phyloP scores from a whole-genome alignment of 2,797 vertebrate species.

The Protosalanx chinensis region DNA sequence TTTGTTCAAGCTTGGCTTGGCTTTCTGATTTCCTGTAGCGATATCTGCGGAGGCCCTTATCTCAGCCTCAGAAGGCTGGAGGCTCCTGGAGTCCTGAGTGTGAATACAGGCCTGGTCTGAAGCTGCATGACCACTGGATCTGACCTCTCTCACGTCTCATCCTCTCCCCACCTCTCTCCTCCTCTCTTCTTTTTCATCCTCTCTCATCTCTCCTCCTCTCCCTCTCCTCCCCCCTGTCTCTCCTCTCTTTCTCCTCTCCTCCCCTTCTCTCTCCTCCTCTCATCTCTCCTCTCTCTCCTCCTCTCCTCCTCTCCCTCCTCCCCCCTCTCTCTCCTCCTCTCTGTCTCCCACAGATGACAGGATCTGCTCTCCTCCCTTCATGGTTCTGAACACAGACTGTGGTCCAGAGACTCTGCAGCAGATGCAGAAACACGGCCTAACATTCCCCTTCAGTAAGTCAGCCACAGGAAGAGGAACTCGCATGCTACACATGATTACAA shows the following conservation, averaged over 20 bases:
- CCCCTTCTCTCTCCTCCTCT: too few species aligned
- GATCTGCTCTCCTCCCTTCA: slow-evolving; percentile 96
- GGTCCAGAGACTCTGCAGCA: slow-evolving; percentile 86
- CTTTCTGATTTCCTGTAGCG: slow-evolving; percentile 52
- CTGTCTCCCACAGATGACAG: slow-evolving; percentile 61
- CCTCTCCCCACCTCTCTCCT: too few species aligned
- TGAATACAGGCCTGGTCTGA: slow-evolving; percentile 23
- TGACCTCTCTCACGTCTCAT: too few species aligned
- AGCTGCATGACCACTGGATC: too few species aligned
- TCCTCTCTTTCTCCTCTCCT: not conserved
- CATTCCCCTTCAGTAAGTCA: slow-evolving; percentile 94
- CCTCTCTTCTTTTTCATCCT: too few species aligned
- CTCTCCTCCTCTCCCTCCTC: not conserved
- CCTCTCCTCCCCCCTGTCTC: not conserved
- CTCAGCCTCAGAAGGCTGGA: slow-evolving; percentile 23
- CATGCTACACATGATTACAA: not conserved
- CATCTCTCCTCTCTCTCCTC: too few species aligned
- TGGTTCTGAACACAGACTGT: slow-evolving; percentile 92
- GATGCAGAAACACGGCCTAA: slow-evolving; percentile 89
- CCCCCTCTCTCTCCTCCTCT: not conserved
- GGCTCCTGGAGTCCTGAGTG: slow-evolving; percentile 26
- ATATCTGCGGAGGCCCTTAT: slow-evolving; percentile 43
- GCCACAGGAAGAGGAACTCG: not conserved
- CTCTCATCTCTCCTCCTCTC: not conserved
- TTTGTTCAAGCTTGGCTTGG: slow-evolving; percentile 49